Base-by-base conservation (phyloP, 2,888 invertebrate species). In the Oscheius sp. region DNA sequence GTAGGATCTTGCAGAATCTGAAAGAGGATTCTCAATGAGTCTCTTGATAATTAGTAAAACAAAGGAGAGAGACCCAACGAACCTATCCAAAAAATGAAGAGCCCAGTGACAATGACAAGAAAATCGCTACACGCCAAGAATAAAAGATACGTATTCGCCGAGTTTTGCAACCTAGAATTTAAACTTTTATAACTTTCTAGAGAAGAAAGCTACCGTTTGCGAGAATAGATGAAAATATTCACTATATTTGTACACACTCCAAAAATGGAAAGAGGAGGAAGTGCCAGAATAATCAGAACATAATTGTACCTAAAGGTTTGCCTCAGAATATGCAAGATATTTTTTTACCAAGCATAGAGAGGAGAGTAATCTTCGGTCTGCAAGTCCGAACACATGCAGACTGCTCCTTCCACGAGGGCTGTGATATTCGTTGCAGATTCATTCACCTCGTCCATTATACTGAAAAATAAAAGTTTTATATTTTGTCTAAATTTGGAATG, bases 71-170 rank as follows among this genome's bases (percentile, higher is more conserved):
- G 31, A 55, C 27, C 15, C n/a, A 2, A 45, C 39, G n/a, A 45
- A 73, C 82, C 83, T 52, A 85, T 81, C 86, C 86, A 86, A 67
- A 86, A 86, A 34, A 86, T 84, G 72, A 87, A 84, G 20, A 86
- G 71, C 52, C 86, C 86, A 29, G 86, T 86, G 25, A 86, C 67
- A 46, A 86, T 83, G 58, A 86, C 86, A 68, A 84, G 74, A 64
- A 86, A 84, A 72, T 86, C 86, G 58, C 80, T 80, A 69, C 79
- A 82, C 3, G 84, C 83, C 17, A 86, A 72, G 37, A 83, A 85
- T 8, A 85, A 76, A 6, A 86, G 78, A 70, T 86, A 86, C 15
- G 85, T 82, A 74, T 86, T 86, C 12, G 84, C 82, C 1, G 83
- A 83, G 52, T 71, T 82, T 68, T 68, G 73, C 8, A 78, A 63